Conservation (phyloP, 2,888 invertebrate genomes). For the Drosophila koepferae region DNA sequence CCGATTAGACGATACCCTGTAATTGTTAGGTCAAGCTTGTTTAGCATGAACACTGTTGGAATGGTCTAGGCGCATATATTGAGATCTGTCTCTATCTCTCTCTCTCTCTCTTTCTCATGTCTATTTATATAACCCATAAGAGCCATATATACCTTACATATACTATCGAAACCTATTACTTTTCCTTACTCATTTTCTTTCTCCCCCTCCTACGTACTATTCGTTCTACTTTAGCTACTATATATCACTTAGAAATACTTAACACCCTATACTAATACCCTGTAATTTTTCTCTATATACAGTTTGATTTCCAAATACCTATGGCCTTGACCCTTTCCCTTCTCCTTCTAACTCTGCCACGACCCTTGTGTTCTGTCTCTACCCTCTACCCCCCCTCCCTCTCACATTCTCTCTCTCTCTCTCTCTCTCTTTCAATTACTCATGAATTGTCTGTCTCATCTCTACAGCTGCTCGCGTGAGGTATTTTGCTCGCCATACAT, state of each 20-base stretch:
- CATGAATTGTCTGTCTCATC: background rate
- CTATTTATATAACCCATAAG: background rate
- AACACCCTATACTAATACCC: no score
- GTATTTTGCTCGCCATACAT: slow-evolving; percentile 96
- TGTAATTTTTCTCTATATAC: background rate
- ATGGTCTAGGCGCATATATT: background rate
- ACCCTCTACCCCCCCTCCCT: background rate
- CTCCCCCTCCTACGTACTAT: background rate
- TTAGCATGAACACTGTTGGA: background rate
- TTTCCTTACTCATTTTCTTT: no score
- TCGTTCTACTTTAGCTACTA: no score
- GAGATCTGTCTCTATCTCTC: background rate
- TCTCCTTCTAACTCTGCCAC: no score
- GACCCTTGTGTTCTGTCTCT: background rate
- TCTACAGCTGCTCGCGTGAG: slow-evolving; percentile 90
- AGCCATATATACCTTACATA: background rate
- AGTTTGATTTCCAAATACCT: no score
- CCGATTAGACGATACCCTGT: background rate
- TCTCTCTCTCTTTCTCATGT: background rate
- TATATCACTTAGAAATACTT: no score
- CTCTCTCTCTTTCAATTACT: no score
- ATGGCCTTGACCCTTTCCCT: no score
- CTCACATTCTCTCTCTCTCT: background rate
- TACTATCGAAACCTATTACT: background rate
- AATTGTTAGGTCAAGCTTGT: background rate